Evolutionary conservation across 1,140 invertebrate genomes (phyloP), one percentile per base, ranked within the genome.

Genomic region (Drosophila athabasca): DNA sequence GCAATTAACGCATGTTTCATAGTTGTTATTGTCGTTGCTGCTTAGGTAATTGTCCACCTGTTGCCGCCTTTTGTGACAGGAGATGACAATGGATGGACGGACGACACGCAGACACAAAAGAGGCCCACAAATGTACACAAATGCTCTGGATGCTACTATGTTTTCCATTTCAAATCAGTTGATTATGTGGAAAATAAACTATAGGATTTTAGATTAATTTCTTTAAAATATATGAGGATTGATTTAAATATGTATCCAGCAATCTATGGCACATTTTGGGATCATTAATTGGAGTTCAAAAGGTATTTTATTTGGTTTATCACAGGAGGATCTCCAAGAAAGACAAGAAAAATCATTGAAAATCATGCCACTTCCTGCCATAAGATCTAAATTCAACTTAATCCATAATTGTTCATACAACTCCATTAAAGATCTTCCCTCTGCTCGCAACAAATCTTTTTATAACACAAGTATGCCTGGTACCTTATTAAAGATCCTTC

Each of bases 1-100:
- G 64, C 67, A 87, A 85, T 85, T 88, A 87, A 82, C 61, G 83
- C 83, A 85, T 85, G 81, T 70, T 71, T 70, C 49, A 60, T 87
- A 70, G 67, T 75, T 75, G 62, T 76, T 79, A 29, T 62, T 26
- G 59, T 64, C 55, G 57, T 62, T 70, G 51, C 11, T 44, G 55
- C 54, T 58, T 41, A 26, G 70, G 55, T 87, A 87, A 87, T 88
- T 87, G 84, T 62, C 61, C 83, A 87, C 83, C 83, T 87, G 83
- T 87, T 88, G 83, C 83, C 83, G 84, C 62, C 67, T 84, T 76
- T 83, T 72, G 60, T 59, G 39, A n/a, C 35, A 48, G 7, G n/a
- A 15, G 35, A 44, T 19, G 65, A n/a, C 29, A 22, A 48, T 62
- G 35, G 45, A 60, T 53, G 59, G 35, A n/a, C 51, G 31, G 52